Base-by-base conservation (phyloP, 2,113 vertebrate genomes). In the Aspidoscelis tigris region DNA sequence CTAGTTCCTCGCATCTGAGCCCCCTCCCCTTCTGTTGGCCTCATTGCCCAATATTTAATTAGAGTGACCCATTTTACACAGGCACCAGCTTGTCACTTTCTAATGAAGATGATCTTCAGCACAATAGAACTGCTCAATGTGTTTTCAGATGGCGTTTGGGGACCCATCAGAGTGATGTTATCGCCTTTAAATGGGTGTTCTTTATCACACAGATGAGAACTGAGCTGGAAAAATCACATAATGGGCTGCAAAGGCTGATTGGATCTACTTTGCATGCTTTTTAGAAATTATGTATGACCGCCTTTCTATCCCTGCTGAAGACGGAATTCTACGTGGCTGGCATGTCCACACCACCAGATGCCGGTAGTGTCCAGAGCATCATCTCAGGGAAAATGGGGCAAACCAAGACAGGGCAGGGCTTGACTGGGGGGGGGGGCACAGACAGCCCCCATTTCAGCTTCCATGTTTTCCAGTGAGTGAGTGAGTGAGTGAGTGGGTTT, bases 11-110 rank as follows among this genome's bases (percentile, higher is more conserved):
- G 47, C 75, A 20, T 61, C 75, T 44, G 24, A 50, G 47, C 14
- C 7, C 2, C n/a, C 10, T 2, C 5, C 12, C 5, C 33, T 4
- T 2, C 0, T 3, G 1, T 3, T 12, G 0, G 1, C 53, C 55
- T 39, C 0, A 0, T 0, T 14, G 24, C 5, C 41, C 68, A 69
- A n/a, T 55, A 74, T n/a, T 77, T 84, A 21, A 39, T 24, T 41
- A 26, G 2, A 0, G 2, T 2, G 6, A 14, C 75, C 26, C 84
- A 81, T 43, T 65, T 87, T 78, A n/a, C 47, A 76, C 69, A 44
- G 20, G 58, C 5, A 1, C 24, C 22, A 82, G 39, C 44, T 64
- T 73, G 3, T 20, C 55, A 33, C 66, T 76, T 72, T 14, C 58
- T 81, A 68, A 3, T 22, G 53, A n/a, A 21, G n/a, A 83, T 78